Conservation (phyloP, 2,797 vertebrate species). For the Cirrhinus molitorella region DNA sequence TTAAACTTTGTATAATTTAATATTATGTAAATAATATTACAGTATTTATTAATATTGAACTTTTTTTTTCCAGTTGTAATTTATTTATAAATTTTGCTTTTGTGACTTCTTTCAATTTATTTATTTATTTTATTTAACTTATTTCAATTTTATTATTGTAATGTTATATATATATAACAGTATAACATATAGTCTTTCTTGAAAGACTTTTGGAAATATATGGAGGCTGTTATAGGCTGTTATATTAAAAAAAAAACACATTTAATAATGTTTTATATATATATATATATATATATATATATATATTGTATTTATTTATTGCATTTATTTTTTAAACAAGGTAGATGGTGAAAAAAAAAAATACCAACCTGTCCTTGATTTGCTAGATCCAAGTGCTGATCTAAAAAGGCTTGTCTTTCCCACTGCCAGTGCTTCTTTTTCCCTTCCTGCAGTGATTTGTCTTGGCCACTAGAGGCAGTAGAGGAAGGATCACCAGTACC, state of each 20-base stretch:
- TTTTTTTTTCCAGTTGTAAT: not conserved
- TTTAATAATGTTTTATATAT: not conserved
- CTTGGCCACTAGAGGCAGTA: slow-evolving; percentile 67
- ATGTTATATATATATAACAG: too few species aligned
- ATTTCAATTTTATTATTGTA: not conserved
- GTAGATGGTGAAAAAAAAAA: not conserved
- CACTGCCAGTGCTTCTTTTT: not conserved
- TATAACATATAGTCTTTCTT: too few species aligned
- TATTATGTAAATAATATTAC: not conserved
- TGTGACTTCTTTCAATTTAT: not conserved
- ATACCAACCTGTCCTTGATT: not conserved
- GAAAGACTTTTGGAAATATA: not conserved
- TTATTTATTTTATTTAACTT: not conserved
- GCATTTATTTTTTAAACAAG: not conserved
- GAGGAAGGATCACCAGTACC: slow-evolving; percentile 50
- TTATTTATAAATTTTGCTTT: not conserved
- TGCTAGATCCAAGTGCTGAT: slow-evolving; percentile 14
- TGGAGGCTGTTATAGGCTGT: not conserved
- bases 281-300: too few species aligned
- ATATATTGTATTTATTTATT: too few species aligned
- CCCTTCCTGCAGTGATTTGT: slow-evolving; percentile 36
- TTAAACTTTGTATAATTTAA: not conserved
- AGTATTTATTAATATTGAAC: not conserved
- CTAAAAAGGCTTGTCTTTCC: slow-evolving; percentile 23
- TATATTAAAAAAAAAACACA: not conserved